Base-by-base conservation (phyloP, 2,797 vertebrate genomes). In the Propithecus perrieri region DNA sequence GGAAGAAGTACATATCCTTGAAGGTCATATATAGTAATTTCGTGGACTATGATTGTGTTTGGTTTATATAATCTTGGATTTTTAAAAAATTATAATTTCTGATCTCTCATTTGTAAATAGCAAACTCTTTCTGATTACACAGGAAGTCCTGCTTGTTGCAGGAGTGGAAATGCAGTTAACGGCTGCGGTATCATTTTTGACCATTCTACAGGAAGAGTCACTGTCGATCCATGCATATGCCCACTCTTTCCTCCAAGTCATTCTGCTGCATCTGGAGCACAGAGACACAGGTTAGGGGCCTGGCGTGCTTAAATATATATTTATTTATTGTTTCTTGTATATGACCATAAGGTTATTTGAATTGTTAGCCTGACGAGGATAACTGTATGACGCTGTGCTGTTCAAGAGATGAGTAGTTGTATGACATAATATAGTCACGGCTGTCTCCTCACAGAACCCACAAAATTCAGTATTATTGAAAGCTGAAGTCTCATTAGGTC, bases 171-270 rank as follows among this genome's bases (percentile, higher is more conserved):
- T 99, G 99, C 99, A 99, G 98, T 98, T 99, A 65, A 99, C 99
- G 4, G 99, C 99, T 65, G 99, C 99, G 0, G 98, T 98, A 14
- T 99, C 99, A 0, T 99, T 99, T 98, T 89, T 99, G 98, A 99
- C 99, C 96, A 98, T 99, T 97, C 99, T 99, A 5, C 99, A 99
- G 98, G 99, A 99, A 43, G 99, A 99, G 95, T 99, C 99, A 0
- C 99, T 99, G 97, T 99, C 99, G 76, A 99, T 99, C 98, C 99
- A 99, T 98, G 99, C 99, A 0, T 99, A 99, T 96, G 99, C 99
- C 59, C 99, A 99, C 97, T 99, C 99, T 85, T 99, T 99, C 97
- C 98, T 99, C 76, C 99, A 99, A 97, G 99, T 99, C n/a, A 99
- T 99, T 95, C 98, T 99, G 2, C 99, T 99, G 94, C 99, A 99